Conservation (phyloP, 2,113 vertebrate genomes). For the Sinocyclocheilus anshuiensis region DNA sequence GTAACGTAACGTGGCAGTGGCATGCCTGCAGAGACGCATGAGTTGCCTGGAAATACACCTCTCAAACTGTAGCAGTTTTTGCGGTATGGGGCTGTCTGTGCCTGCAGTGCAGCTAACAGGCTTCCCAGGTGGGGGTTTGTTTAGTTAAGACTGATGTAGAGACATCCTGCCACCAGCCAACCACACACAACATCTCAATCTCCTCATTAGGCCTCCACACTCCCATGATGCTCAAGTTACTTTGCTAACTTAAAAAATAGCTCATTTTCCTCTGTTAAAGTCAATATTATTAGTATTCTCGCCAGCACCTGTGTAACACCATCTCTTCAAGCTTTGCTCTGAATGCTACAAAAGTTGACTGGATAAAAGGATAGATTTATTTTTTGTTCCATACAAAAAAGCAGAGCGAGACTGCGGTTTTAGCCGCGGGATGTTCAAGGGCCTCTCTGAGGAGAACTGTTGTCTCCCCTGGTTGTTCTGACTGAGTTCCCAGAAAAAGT, state of each 20-base stretch:
- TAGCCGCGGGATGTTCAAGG: constrained; percentile 71
- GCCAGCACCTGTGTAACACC: constrained; percentile 46
- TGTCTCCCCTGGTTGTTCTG: constrained; percentile 7
- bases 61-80: constrained; percentile 39
- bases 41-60: constrained; percentile 22
- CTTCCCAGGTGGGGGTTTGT: constrained; percentile 38
- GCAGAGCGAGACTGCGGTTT: constrained; percentile 60
- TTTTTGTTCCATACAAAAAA: constrained; percentile 65
- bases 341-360: constrained; percentile 65
- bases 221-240: constrained; percentile 46
- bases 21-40: constrained; percentile 25
- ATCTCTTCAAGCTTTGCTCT: constrained; percentile 54
- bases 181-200: background rate
- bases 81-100: constrained; percentile 39
- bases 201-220: constrained; percentile 40
- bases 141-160: constrained; percentile 46
- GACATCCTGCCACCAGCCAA: constrained; percentile 29
- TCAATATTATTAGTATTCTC: constrained; percentile 69
- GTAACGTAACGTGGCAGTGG: background rate
- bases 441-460: constrained; percentile 57
- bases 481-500: constrained; percentile 35
- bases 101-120: constrained; percentile 38
- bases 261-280: constrained; percentile 52
- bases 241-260: constrained; percentile 33
- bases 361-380: constrained; percentile 62